phyloP scores from a whole-genome alignment of 2,113 vertebrate species.

The Acrocephalus arundinaceus region DNA sequence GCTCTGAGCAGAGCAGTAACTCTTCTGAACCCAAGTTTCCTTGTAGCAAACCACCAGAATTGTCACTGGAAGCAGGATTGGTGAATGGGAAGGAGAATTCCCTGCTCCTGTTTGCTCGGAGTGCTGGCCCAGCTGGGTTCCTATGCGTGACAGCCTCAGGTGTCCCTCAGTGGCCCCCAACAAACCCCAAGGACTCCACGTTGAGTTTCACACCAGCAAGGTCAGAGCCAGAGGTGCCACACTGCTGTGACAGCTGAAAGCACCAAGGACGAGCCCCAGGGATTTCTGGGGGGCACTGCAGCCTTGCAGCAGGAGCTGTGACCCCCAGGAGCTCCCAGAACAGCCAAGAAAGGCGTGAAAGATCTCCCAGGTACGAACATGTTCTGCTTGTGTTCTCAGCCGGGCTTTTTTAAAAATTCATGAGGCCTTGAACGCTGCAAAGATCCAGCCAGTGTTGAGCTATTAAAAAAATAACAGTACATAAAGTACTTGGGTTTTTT shows the following conservation, averaged over 20 bases:
- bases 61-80: not conserved
- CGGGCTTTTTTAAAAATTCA: not conserved
- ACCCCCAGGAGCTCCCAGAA: not conserved
- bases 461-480: not conserved
- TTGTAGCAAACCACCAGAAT: not conserved
- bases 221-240: not conserved
- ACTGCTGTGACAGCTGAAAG: not conserved
- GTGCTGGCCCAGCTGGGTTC: not conserved
- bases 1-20: not conserved
- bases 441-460: not conserved
- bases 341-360: not conserved
- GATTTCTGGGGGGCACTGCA: not conserved
- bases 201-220: not conserved
- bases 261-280: not conserved
- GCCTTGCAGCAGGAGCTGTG: not conserved
- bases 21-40: not conserved
- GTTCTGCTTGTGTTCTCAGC: not conserved
- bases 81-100: rapidly evolving
- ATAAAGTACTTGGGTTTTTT: not conserved
- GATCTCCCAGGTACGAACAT: not conserved
- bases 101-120: rapidly evolving
- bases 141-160: rapidly evolving
- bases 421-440: not conserved
- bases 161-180: not conserved
- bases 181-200: rapidly evolving